A percentile compares a stretch with the other conserved stretches of the same genome.
Conservation (phyloP, 2,797 vertebrate species). For the Carduelis carduelis region DNA sequence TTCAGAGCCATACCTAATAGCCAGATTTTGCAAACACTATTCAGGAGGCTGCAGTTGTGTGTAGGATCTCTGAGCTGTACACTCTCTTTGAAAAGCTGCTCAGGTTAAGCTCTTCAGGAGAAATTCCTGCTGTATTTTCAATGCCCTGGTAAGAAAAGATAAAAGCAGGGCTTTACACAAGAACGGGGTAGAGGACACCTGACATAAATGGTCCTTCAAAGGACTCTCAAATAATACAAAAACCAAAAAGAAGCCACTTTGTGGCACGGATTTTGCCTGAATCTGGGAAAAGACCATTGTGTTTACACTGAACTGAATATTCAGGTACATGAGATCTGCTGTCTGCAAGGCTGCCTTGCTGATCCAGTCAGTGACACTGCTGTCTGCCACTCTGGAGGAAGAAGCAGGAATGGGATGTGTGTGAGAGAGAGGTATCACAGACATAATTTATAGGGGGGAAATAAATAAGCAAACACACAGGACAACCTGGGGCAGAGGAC, state of each 20-base stretch:
- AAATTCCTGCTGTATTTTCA: neutral
- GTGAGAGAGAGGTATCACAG: neutral
- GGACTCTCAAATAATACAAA: neutral
- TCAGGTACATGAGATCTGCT: neutral
- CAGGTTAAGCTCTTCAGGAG: neutral
- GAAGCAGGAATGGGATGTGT: neutral
- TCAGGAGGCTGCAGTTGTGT: neutral
- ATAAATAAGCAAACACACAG: neutral
- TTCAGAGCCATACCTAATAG: rapidly evolving
- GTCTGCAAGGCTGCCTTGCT: neutral
- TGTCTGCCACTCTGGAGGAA: neutral
- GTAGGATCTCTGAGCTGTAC: neutral
- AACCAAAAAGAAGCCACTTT: neutral
- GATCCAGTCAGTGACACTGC: neutral
- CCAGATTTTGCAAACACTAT: neutral
- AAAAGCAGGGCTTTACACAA: neutral
- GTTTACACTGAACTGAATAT: neutral
- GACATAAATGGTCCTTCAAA: neutral
- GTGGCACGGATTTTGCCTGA: neutral
- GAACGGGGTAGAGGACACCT: neutral
- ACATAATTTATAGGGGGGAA: neutral
- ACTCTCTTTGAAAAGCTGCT: neutral
- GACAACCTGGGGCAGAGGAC: neutral
- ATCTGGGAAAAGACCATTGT: neutral
- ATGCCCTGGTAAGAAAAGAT: neutral